Evolutionary conservation across 2,113 vertebrate species (phyloP).

Genomic region (Taxidea taxus): DNA sequence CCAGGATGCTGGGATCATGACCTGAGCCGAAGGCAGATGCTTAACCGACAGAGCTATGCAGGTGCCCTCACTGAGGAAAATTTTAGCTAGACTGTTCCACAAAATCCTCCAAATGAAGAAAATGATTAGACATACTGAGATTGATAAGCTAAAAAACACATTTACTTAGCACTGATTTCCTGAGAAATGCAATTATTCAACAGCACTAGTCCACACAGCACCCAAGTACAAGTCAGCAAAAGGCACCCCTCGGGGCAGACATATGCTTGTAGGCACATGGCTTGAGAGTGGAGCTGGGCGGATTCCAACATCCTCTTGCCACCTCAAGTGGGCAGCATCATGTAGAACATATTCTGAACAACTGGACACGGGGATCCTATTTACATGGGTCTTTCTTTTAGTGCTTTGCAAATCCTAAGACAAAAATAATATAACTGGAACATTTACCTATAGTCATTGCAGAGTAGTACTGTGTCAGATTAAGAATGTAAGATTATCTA

Average conservation of each 20-base stretch:
- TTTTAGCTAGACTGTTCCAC: neutral
- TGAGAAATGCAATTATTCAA: neutral
- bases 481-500: neutral
- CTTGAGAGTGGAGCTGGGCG: neutral
- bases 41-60: neutral
- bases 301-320: neutral
- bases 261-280: fast-evolving
- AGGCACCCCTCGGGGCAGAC: neutral
- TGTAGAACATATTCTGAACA: neutral
- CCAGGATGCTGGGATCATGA: neutral
- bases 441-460: neutral
- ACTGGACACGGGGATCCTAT: neutral
- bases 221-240: neutral
- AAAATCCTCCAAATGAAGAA: neutral
- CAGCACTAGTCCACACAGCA: neutral
- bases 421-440: neutral
- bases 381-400: neutral
- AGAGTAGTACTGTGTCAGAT: neutral
- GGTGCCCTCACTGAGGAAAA: neutral
- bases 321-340: neutral
- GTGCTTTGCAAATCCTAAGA: neutral
- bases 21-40: neutral
- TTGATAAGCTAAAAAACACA: neutral
- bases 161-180: neutral
- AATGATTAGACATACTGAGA: neutral